A percentile compares a stretch with the other conserved stretches of the same genome.
These are phyloP conservation scores for Petrolisthes cinctipes DNA, from an alignment of 2,888 invertebrate genomes.

Conservation along the genomic window DNA sequence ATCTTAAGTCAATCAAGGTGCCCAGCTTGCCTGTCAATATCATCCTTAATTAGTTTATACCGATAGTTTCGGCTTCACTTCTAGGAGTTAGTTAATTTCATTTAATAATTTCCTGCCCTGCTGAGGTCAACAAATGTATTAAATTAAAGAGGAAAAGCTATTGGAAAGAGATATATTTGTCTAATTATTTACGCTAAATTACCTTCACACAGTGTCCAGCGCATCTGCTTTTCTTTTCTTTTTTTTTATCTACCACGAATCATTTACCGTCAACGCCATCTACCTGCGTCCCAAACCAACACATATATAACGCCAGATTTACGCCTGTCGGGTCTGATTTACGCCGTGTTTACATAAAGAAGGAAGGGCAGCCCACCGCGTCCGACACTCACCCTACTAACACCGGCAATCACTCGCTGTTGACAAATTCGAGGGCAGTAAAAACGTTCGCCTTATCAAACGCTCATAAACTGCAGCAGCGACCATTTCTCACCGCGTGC, in stretches of 20 bases:
- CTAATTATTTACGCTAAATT: too few relatives aligned
- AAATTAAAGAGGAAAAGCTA: too few relatives aligned
- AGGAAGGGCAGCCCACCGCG: not conserved
- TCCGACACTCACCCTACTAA: not conserved
- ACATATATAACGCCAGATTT: not conserved
- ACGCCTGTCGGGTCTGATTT: not conserved
- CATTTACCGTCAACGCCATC: not conserved
- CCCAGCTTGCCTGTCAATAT: too few relatives aligned
- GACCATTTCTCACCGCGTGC: not conserved
- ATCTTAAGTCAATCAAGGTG: too few relatives aligned
- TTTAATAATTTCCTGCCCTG: too few relatives aligned
- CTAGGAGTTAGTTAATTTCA: too few relatives aligned
- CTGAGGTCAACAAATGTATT: too few relatives aligned
- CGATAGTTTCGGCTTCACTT: too few relatives aligned
- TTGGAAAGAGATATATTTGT: too few relatives aligned
- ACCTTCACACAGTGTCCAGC: not conserved
- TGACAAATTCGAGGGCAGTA: not conserved
- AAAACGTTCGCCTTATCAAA: not conserved
- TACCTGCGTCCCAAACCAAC: not conserved
- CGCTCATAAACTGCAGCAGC: not conserved
- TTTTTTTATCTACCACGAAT: slow-evolving; percentile 2
- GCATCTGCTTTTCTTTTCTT: not conserved
- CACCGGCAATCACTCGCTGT: not conserved
- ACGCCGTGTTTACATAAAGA: not conserved
- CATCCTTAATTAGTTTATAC: too few relatives aligned